These are phyloP conservation scores for Drosophila nasuta DNA, from an alignment of 1,140 invertebrate species.

Conservation along the genomic window DNA sequence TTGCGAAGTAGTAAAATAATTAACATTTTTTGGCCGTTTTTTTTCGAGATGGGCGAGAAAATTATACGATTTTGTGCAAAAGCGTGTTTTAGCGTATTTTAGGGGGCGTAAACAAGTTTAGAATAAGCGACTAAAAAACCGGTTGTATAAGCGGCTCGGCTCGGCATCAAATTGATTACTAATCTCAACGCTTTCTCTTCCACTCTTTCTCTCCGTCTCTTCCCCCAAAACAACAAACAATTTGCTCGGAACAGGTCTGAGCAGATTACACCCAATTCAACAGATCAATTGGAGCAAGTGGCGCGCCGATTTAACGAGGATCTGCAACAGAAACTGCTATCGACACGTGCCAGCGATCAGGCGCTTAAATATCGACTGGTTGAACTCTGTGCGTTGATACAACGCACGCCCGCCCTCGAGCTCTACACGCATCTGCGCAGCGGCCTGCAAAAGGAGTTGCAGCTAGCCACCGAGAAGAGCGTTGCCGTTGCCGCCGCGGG, in stretches of 20 bases:
- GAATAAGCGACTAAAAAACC: not conserved
- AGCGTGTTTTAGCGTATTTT: not conserved
- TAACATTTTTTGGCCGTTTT: constrained; percentile 1
- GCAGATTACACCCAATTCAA: constrained; percentile 65
- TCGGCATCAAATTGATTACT: not conserved
- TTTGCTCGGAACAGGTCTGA: constrained; percentile 61
- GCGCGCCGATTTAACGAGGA: constrained; percentile 76
- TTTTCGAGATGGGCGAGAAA: constrained; percentile 3
- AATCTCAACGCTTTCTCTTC: not conserved
- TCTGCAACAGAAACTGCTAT: constrained; percentile 74
- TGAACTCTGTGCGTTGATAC: constrained; percentile 72
- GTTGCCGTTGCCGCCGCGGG: constrained; percentile 54
- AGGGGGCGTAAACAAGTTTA: not conserved
- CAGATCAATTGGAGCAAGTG: constrained; percentile 68
- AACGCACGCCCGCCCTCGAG: constrained; percentile 69
- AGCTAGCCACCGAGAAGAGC: constrained; percentile 75
- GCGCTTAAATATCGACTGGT: constrained; percentile 73
- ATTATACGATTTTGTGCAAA: not conserved
- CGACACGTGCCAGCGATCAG: constrained; percentile 70
- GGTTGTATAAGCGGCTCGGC: not conserved
- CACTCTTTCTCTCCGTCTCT: not conserved
- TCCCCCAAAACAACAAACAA: no score
- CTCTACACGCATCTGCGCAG: constrained; percentile 72
- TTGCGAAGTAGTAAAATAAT: not conserved
- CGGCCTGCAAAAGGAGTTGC: constrained; percentile 76